Evolutionary conservation across 2,888 invertebrate species (phyloP), one percentile per base, ranked within the genome.

Genomic region (Halictus ligatus): DNA sequence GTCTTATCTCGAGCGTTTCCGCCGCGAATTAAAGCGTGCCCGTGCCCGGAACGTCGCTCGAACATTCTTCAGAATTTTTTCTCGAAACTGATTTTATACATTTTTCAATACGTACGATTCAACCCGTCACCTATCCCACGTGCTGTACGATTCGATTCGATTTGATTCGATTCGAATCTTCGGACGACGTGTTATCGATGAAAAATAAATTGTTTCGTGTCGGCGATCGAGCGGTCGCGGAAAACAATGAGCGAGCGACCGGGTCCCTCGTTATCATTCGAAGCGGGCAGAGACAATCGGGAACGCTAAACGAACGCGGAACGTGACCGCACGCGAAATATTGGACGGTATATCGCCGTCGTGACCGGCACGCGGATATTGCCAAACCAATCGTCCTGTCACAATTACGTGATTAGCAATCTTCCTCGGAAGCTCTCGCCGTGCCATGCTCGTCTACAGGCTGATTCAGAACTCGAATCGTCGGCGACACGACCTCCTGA

Each of bases 1-100:
- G 89, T 81, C 86, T 91, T 90, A 91, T 91, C 90, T 85, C 87
- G 60, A 71, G 75, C 88, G 80, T 88, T 90, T 90, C 89, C 90
- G 87, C 75, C 78, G 77, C 69, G 84, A 82, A 83, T 87, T 85
- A 72, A 89, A 85, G 80, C 75, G 64, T 83, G 81, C 79, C 81
- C 83, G 64, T 83, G 85, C 84, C 84, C 84, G 87, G 81, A 78
- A 84, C 76, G 48, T 83, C 54, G 69, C 77, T 77, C 69, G 75
- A 72, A 79, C 84, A 73, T 81, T 69, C 10, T 12, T 10, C 18
- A 4, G 29, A 35, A 35, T 67, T 35, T 21, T 18, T 35, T 29
- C 29, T 40, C 5, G 69, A 69, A 1, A 40, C 40, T 5, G 64
- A 64, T 29, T 18, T 29, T 18, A 7, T 18, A 18, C 8, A 12